Evolutionary conservation across 2,797 vertebrate genomes (phyloP), one percentile per base, ranked within the genome.

Genomic region (Parotocinclus haroldoi): DNA sequence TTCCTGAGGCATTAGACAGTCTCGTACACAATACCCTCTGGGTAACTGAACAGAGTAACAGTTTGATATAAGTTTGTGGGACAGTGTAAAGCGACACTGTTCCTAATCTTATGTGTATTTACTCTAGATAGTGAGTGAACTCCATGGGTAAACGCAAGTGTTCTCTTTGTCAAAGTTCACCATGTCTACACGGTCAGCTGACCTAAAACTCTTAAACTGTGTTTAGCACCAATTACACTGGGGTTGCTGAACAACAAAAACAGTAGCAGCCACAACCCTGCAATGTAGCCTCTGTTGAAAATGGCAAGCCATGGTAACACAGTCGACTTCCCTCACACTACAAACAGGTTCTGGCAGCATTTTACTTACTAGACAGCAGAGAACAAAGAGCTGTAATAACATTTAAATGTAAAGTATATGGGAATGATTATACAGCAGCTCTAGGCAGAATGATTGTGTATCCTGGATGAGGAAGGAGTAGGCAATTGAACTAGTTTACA

Each of bases 91-190:
- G 56, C 37, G 70, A 14, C 51, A 69, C 46, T 56, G 39, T 48
- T 50, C n/a, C 50, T 58, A 64, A 64, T 71, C 61, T 64, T 51
- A 39, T 18, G 19, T 64, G 68, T 71, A 53, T 71, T 71, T 71
- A 58, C 61, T 48, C 49, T 7, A 14, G 37, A 11, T 17, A 51
- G 14, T 69, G 48, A 17, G 39, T 52, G 60, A 70, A 62, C 59
- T 63, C 59, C 58, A 63, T 48, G 42, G 36, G 58, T 58, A 69
- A 55, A 66, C 61, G 13, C 27, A 37, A n/a, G 19, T 9, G 54
- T 7, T 64, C 60, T 52, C 54, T 70, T 57, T 64, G 68, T 53
- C 61, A 27, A 48, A 58, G 48, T 53, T 71, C 39, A 64, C 16
- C 49, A 45, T 13, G 36, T 46, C 10, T 9, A 36, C 17, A 13